These are phyloP conservation scores for Macrosiphum euphorbiae DNA, from an alignment of 2,888 invertebrate species.

Conservation along the genomic window DNA sequence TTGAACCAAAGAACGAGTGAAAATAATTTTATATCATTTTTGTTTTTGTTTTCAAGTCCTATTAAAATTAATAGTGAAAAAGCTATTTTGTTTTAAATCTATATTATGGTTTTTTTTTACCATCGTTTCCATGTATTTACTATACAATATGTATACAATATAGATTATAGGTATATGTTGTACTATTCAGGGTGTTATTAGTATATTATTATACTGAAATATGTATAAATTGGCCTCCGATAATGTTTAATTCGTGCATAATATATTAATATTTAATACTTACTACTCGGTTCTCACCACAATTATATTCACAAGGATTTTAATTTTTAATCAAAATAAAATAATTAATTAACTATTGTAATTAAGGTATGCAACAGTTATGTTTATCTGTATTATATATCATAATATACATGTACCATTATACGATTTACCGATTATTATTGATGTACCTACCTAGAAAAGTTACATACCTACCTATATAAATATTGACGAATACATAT, in stretches of 20 bases:
- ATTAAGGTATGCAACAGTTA: background rate
- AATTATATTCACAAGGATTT: background rate
- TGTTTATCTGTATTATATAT: background rate
- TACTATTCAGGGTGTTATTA: background rate
- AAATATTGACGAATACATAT: background rate
- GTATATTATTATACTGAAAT: background rate
- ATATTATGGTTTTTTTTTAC: background rate
- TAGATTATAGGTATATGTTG: background rate
- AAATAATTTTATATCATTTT: constrained; percentile 18
- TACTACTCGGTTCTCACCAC: background rate
- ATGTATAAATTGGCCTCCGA: background rate
- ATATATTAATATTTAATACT: too few relatives aligned
- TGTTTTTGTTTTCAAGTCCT: background rate
- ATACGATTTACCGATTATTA: background rate
- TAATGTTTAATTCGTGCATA: background rate
- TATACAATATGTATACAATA: background rate
- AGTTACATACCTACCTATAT: background rate
- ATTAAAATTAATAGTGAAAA: background rate
- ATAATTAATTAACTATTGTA: background rate
- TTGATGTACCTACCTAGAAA: background rate
- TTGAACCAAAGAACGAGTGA: background rate
- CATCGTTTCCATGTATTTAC: background rate
- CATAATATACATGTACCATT: too few relatives aligned
- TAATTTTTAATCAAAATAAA: background rate
- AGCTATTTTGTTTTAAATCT: constrained; percentile 10